Evolutionary conservation across 2,113 vertebrate genomes (phyloP), one percentile per base, ranked within the genome.

Genomic region (Psammodynastes pulverulentus): DNA sequence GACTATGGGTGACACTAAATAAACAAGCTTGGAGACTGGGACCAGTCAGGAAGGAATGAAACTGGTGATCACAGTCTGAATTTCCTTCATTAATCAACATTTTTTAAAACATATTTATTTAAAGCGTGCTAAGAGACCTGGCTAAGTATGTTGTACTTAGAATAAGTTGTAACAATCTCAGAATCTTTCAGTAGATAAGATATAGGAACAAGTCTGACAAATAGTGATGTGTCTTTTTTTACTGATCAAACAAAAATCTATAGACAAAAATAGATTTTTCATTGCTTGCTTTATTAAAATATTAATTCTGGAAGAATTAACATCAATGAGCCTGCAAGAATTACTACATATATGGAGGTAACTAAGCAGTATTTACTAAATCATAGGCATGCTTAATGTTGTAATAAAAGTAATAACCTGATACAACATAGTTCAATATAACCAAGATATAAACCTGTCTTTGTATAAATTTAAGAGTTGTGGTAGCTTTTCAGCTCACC

Each of bases 1-100:
- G 98, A 98, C 98, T 98, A 98, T 95, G 98, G 98, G 98, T 99
- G 98, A 98, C 98, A 98, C 97, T 99, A 98, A 98, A 98, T 99
- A 99, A 99, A 99, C 98, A 99, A 98, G 97, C 98, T 98, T 93
- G 96, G 98, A 99, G 97, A 97, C 98, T 98, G 94, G 95, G 98
- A 98, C 97, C 97, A 95, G 98, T 97, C 98, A 98, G 98, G 97
- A 98, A 98, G 98, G 97, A 98, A 97, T 96, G 97, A 97, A 98
- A 97, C 95, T 97, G 96, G 94, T 93, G 94, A 96, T 98, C 94
- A 97, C 97, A 97, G 97, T 98, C 96, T 97, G 96, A 98, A 98
- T 98, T 98, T 97, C 98, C 97, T 97, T 99, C 98, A 98, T 98
- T 98, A 98, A 99, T 98, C 98, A 98, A 98, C 95, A 93, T 97